Evolutionary conservation across 2,797 vertebrate species (phyloP).

Genomic region (Spondyliosoma cantharus): DNA sequence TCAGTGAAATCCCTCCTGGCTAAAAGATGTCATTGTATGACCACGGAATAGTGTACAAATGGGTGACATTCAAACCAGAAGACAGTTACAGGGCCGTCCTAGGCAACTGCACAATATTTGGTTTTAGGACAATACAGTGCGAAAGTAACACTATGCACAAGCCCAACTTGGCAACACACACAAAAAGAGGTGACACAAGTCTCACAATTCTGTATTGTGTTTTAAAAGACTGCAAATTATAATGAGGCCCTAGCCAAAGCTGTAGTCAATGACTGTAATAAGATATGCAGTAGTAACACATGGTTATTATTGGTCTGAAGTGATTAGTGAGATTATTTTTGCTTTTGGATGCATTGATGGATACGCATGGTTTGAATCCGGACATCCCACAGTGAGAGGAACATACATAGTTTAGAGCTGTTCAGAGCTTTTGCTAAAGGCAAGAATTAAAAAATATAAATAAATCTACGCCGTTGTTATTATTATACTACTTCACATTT

Average conservation of each 20-base stretch:
- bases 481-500: neutral
- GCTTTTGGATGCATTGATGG: constrained; percentile 3
- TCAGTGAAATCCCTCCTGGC: neutral
- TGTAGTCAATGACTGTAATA: neutral
- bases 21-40: neutral
- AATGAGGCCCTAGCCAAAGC: neutral
- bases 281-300: neutral
- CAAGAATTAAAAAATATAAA: neutral
- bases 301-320: neutral
- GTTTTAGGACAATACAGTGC: neutral
- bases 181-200: neutral
- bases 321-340: neutral
- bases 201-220: neutral
- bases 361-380: constrained; percentile 46
- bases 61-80: constrained; percentile 18
- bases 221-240: neutral
- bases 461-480: neutral
- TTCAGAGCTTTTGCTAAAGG: neutral
- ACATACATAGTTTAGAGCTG: constrained; percentile 52
- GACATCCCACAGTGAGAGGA: constrained; percentile 47
- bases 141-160: neutral
- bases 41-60: neutral
- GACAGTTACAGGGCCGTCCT: neutral
- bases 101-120: neutral
- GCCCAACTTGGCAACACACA: neutral